Conservation (phyloP, 2,113 vertebrate genomes). For the Phalacrocorax carbo region DNA sequence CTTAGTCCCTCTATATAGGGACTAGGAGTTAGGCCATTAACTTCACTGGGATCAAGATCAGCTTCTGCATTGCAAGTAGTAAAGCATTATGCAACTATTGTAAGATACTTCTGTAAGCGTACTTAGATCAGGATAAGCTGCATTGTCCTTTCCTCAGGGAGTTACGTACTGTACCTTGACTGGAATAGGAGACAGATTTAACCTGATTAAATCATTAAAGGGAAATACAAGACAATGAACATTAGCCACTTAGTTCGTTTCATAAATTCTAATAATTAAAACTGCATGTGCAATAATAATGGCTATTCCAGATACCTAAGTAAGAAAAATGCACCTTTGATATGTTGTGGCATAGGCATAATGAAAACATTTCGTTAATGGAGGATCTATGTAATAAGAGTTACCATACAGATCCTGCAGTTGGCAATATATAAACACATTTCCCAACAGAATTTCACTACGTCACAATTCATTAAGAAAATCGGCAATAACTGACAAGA, state of each 20-base stretch:
- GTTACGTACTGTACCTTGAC: neutral
- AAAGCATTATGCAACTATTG: neutral
- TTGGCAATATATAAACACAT: conserved; percentile 42
- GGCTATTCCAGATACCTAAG: conserved; percentile 1
- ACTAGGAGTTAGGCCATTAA: neutral
- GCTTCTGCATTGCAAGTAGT: neutral
- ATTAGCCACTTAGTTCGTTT: conserved; percentile 42
- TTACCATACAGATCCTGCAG: conserved; percentile 50
- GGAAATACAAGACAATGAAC: conserved; percentile 39
- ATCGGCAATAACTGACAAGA: conserved; percentile 61
- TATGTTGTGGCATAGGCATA: conserved; percentile 24
- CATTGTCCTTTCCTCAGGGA: neutral
- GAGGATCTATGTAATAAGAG: conserved; percentile 59
- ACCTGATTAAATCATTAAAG: conserved; percentile 42
- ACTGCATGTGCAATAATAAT: conserved; percentile 62
- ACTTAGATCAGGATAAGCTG: neutral
- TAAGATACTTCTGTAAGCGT: neutral
- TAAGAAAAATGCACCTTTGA: conserved; percentile 46
- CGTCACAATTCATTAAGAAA: conserved; percentile 64
- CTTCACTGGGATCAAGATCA: neutral
- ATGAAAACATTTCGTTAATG: conserved; percentile 60
- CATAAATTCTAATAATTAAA: conserved; percentile 62
- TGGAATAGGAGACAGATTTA: conserved; percentile 34
- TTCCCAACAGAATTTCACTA: conserved; percentile 58
- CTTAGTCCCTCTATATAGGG: neutral